Conservation (phyloP, 2,797 vertebrate genomes). For the Argentina silus region DNA sequence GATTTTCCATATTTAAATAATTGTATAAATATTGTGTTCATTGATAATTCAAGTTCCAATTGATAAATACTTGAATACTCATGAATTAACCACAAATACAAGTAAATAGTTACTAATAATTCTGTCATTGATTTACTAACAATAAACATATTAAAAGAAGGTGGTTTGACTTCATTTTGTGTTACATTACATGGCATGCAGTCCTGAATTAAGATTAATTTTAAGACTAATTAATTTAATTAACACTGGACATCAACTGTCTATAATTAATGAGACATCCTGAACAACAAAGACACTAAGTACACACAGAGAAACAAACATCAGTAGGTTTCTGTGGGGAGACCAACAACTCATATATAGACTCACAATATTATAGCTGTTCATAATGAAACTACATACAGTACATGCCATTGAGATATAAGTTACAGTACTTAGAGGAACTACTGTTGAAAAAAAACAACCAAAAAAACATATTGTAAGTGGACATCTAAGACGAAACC, state of each 20-base stretch:
- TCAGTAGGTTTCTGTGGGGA: background rate
- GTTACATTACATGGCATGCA: background rate
- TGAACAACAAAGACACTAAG: no score
- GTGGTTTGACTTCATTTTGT: background rate
- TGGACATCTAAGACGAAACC: no score
- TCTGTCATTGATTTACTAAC: background rate
- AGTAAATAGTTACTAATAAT: background rate
- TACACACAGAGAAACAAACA: no score
- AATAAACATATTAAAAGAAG: background rate
- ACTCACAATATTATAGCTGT: background rate
- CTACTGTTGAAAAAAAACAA: background rate
- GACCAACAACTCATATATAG: background rate
- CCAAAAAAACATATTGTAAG: background rate
- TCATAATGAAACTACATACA: background rate
- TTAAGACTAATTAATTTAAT: background rate
- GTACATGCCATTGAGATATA: background rate
- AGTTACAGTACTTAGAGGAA: background rate
- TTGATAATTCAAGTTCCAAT: no score
- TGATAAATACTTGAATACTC: no score
- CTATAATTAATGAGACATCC: no score
- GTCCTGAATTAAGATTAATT: background rate
- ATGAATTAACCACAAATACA: no score
- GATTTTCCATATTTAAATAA: background rate
- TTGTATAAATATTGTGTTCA: no score
- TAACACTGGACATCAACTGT: no score